Evolutionary conservation across 1,140 invertebrate genomes (phyloP), one percentile per base, ranked within the genome.

Genomic region (Drosophila tsacasi): DNA sequence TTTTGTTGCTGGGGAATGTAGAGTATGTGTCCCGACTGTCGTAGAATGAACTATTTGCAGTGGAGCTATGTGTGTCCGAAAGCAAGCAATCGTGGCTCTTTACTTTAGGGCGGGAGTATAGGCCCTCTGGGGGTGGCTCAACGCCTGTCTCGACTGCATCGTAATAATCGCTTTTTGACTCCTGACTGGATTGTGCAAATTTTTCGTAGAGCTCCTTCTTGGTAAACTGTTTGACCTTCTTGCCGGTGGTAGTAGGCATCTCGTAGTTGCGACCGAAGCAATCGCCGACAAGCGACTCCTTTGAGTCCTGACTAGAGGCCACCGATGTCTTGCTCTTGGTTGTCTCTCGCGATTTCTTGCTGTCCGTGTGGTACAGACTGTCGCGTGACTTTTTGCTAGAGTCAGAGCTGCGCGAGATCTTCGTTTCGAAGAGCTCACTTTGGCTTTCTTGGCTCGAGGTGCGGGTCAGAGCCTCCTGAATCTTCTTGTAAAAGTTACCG

Each of bases 371-470:
- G 90, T 95, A 95, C 15, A 95, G 93, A 71, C 94, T 95, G 76
- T 95, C 95, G 27, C 94, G 93, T 0, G 94, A 95, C 80, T 95
- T 95, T 82, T 95, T 95, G 68, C 94, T 95, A 4, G 94, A 95
- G 66, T 95, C 95, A 19, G 95, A 95, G 71, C 94, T 95, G 80
- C 94, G 94, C 1, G 94, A 95, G 40, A 94, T 92, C 92, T 95
- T 95, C 0, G 95, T 94, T 80, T 95, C 95, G 68, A 95, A 95
- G 72, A 95, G 94, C 79, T 96, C 95, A 68, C 95, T 95, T 74
- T 95, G 95, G 17, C 95, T 95, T 81, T 96, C 95, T 63, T 95
- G 94, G 86, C 95, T 96, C 0, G 95, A 95, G 12, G 94, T 95
- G 25, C 95, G 93, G 3, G 95, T 95, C 23, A 95, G 93, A 10